Conservation (phyloP, 2,888 invertebrate species). For the Acanthosepion esculentum region DNA sequence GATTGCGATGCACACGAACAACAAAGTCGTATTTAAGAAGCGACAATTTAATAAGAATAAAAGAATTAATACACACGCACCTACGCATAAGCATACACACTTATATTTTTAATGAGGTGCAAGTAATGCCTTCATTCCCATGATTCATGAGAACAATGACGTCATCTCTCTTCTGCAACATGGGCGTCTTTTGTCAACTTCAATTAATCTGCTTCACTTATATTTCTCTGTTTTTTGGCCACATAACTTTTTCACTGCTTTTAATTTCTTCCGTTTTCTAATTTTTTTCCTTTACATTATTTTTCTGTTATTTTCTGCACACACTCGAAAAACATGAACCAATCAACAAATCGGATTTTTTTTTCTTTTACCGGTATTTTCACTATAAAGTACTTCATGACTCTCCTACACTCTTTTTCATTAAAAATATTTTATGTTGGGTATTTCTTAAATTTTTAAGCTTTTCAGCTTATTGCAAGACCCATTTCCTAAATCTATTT, state of each 20-base stretch:
- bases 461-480: not conserved
- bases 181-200: not conserved
- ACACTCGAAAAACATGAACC: not conserved
- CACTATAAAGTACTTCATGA: slow-evolving; percentile 5
- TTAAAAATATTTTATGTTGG: not conserved
- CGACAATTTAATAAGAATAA: too few relatives aligned
- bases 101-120: not conserved
- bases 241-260: not conserved
- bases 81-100: not conserved
- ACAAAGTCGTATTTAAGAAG: too few relatives aligned
- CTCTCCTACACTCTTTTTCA: not conserved
- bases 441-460: not conserved
- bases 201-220: not conserved
- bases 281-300: not conserved
- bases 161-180: not conserved
- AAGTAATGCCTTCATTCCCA: not conserved
- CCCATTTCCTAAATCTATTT: not conserved
- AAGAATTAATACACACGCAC: not conserved
- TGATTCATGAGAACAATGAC: not conserved
- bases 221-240: not conserved
- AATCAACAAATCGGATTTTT: not conserved
- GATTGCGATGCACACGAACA: too few relatives aligned
- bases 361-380: not conserved
- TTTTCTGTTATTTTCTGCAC: not conserved
- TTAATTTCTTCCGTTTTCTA: not conserved